Conservation (phyloP, 2,113 vertebrate genomes). For the Ondatra zibethicus region DNA sequence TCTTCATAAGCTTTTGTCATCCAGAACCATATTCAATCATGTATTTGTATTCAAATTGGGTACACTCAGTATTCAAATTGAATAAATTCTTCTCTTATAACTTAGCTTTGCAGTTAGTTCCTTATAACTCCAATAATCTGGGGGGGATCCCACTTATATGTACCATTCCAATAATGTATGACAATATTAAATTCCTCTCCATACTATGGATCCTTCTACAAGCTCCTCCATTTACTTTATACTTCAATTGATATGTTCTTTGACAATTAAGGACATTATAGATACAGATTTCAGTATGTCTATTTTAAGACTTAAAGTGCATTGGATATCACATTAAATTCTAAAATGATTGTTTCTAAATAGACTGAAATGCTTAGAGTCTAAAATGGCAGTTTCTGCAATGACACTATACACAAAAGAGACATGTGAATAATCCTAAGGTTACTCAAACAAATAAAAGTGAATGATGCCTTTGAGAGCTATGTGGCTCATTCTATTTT, state of each 20-base stretch:
- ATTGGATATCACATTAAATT: background rate
- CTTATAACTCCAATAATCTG: background rate
- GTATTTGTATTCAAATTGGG: background rate
- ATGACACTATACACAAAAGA: background rate
- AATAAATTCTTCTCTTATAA: background rate
- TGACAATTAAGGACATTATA: background rate
- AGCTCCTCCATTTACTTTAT: background rate
- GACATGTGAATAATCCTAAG: background rate
- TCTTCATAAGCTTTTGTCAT: background rate
- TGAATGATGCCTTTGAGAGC: background rate
- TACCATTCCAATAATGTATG: background rate
- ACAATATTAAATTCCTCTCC: background rate
- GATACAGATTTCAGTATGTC: background rate
- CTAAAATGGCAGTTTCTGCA: slow-evolving; percentile 9
- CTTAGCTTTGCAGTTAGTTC: background rate
- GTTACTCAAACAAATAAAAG: background rate
- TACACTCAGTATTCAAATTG: background rate
- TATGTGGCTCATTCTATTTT: background rate
- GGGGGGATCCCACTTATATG: background rate
- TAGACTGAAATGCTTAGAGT: background rate
- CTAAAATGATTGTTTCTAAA: background rate
- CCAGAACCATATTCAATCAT: background rate
- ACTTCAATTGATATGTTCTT: background rate
- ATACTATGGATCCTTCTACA: background rate
- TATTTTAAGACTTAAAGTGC: background rate